Evolutionary conservation across 2,113 vertebrate species (phyloP), one percentile per base, ranked within the genome.

Genomic region (Rhegmatorhina hoffmannsi): DNA sequence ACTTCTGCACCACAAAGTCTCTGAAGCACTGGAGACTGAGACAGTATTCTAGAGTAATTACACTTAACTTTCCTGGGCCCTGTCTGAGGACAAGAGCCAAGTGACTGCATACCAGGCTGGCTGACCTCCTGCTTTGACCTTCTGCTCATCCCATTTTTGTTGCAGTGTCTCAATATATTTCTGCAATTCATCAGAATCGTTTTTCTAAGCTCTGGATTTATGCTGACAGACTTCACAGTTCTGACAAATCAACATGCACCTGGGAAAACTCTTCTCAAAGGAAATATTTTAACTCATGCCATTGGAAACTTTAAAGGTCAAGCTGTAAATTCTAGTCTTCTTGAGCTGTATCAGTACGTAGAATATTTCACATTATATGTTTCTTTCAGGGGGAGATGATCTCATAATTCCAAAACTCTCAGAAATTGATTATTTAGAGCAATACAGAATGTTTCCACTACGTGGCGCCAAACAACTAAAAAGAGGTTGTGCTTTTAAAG

Each of bases 401-500:
- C 7, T 75, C 7, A 21, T 26, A 1, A 24, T 58, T 60, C 26
- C 36, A 46, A 84, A 87, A 82, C 18, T 53, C 74, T 84, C 33
- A 58, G 63, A 66, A 89, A 67, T 0, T 15, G 21, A 36, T 50
- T 73, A 36, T 31, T 62, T 87, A 50, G 70, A 68, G 89, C 84
- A 95, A 94, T 97, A 80, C n/a, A 75, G 10, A 83, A 62, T 94
- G 91, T 90, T 53, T 84, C 97, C 97, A 96, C 96, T 82, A 25
- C 2, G 96, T 97, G 97, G 97, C 95, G 92, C 93, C 95, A 97
- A 87, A 96, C 87, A 92, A 93, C 91, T 86, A 93, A 62, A 92
- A 95, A 96, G 93, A 75, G 25, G 3, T 56, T 67, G 58, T 77
- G 52, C 29, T 67, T 72, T 60, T 74, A 44, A 75, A 62, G 31